Evolutionary conservation across 1,140 invertebrate genomes (phyloP).

Genomic region (Phthorimaea operculella): DNA sequence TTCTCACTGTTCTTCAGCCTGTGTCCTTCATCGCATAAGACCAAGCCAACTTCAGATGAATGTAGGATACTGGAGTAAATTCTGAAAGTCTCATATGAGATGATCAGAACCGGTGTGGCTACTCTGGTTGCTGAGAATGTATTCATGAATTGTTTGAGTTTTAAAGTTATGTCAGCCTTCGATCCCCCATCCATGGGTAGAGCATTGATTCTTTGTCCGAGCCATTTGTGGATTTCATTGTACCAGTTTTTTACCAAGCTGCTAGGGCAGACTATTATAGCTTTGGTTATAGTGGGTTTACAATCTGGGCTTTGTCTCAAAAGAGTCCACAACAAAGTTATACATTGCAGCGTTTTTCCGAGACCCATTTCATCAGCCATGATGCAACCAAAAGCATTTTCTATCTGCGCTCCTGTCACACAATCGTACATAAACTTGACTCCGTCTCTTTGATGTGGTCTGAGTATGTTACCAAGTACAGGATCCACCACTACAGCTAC

Average conservation of each 20-base stretch:
- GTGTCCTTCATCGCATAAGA: constrained; percentile 98
- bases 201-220: constrained; percentile 83
- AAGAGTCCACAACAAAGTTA: constrained; percentile 96
- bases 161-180: constrained; percentile 88
- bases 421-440: constrained; percentile 99
- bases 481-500: constrained; percentile 98
- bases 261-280: constrained; percentile 95
- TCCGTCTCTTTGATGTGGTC: constrained; percentile 99
- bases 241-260: constrained; percentile 99
- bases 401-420: constrained; percentile 92
- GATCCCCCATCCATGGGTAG: constrained; percentile 93
- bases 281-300: constrained; percentile 90
- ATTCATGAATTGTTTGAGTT: constrained; percentile 81
- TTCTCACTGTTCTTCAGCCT: constrained; percentile 98
- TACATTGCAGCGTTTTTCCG: constrained; percentile 98
- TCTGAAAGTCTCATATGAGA: constrained; percentile 99
- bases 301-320: constrained; percentile 86
- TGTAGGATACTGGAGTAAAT: constrained; percentile 91
- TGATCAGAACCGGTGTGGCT: constrained; percentile 92
- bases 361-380: constrained; percentile 99
- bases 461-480: constrained; percentile 85
- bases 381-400: constrained; percentile 91
- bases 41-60: constrained; percentile 91
- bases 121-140: constrained; percentile 73
- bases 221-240: constrained; percentile 98